phyloP scores from a whole-genome alignment of 2,888 invertebrate species.

The Macrophya annulata region DNA sequence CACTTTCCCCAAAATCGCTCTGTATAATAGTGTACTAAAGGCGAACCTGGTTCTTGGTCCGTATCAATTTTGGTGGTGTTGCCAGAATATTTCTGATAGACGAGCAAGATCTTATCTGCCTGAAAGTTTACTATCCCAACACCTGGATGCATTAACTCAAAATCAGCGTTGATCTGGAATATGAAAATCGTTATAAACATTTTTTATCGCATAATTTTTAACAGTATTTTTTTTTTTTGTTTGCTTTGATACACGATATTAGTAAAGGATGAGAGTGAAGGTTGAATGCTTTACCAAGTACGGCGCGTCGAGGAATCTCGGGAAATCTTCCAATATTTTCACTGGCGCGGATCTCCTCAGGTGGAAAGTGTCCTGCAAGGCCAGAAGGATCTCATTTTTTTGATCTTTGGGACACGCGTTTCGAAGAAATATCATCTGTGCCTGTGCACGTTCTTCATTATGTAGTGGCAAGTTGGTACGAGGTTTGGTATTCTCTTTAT shows the following conservation, averaged over 20 bases:
- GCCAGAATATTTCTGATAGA: not conserved
- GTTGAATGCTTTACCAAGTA: not conserved
- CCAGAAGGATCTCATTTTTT: conserved; percentile 15
- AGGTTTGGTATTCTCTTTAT: not conserved
- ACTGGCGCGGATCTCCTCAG: not conserved
- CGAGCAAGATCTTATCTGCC: too few relatives aligned
- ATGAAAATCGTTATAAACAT: too few relatives aligned
- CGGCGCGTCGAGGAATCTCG: conserved; percentile 24
- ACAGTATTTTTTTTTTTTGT: not conserved
- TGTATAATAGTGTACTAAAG: not conserved
- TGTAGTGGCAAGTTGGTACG: not conserved
- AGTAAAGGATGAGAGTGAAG: too few relatives aligned
- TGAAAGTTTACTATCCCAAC: too few relatives aligned
- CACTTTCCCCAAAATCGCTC: too few relatives aligned
- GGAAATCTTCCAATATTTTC: conserved; percentile 16
- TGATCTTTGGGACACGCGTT: not conserved
- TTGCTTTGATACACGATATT: not conserved
- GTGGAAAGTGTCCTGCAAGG: conserved; percentile 2
- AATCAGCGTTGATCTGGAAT: too few relatives aligned
- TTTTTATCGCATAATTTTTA: not conserved
- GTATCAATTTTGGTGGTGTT: not conserved
- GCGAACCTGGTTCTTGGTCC: conserved; percentile 13
- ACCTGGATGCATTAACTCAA: too few relatives aligned
- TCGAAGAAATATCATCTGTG: not conserved
- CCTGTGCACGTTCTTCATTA: conserved; percentile 20